A percentile compares a stretch with the other conserved stretches of the same genome.
These are phyloP conservation scores for Rugalucina vietnamica DNA, from an alignment of 2,888 invertebrate genomes.

Conservation along the genomic window DNA sequence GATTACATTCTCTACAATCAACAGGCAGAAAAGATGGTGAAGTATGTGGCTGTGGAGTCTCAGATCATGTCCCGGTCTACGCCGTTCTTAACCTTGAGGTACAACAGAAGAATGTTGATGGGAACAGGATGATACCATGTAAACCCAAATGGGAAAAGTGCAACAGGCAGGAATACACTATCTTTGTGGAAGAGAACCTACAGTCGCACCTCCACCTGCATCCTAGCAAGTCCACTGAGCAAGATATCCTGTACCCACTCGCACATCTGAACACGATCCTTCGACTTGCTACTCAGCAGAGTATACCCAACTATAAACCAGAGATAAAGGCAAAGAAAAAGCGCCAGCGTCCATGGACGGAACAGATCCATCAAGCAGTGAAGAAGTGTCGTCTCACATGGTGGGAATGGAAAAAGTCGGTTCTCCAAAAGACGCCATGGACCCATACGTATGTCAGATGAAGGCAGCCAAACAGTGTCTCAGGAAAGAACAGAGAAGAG, in stretches of 20 bases:
- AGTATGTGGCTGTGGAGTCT: not conserved
- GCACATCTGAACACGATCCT: not conserved
- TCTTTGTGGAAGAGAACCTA: not conserved
- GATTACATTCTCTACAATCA: not conserved
- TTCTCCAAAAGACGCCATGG: not conserved
- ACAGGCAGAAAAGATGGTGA: not conserved
- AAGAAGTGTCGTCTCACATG: not conserved
- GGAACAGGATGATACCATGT: not conserved
- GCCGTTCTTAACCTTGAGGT: not conserved
- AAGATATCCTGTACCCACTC: not conserved
- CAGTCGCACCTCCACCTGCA: not conserved
- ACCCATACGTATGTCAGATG: not conserved
- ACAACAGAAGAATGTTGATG: not conserved
- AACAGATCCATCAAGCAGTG: not conserved
- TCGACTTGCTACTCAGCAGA: not conserved
- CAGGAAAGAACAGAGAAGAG: not conserved
- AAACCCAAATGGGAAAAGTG: not conserved
- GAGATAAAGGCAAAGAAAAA: not conserved
- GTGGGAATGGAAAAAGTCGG: not conserved
- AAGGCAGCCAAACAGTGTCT: not conserved
- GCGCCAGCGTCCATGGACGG: not conserved
- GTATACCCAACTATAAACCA: not conserved
- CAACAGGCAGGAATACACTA: not conserved
- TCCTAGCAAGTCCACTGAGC: not conserved
- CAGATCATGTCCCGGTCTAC: not conserved